Conservation (phyloP, 2,888 invertebrate species). For the Tridacna gigas region DNA sequence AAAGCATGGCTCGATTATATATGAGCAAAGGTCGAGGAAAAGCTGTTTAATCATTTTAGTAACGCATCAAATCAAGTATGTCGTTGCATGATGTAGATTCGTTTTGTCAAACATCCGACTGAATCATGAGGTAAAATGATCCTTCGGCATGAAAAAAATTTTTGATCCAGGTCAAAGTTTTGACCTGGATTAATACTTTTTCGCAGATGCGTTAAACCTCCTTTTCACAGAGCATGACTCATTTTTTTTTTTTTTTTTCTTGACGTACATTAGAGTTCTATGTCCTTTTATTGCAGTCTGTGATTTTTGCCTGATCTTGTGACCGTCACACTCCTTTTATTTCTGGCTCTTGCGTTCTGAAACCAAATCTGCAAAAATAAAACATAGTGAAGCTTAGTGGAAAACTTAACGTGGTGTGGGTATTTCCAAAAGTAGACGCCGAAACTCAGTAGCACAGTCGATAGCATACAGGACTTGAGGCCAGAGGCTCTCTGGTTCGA, state of each 20-base stretch:
- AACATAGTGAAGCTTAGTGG: not conserved
- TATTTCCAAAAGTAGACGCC: not conserved
- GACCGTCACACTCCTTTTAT: slow-evolving; percentile 90
- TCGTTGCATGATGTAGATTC: too few relatives aligned
- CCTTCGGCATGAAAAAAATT: too few relatives aligned
- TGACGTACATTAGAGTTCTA: too few relatives aligned
- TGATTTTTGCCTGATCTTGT: not conserved
- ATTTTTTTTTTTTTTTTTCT: not conserved
- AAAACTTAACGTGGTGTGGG: not conserved
- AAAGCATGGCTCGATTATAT: too few relatives aligned
- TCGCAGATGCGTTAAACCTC: not conserved
- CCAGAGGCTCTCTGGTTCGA: too few relatives aligned
- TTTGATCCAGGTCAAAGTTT: too few relatives aligned
- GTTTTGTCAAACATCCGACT: too few relatives aligned
- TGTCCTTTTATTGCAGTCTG: not conserved
- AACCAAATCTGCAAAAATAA: slow-evolving; percentile 89
- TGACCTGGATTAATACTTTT: not conserved
- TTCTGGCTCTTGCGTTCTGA: slow-evolving; percentile 96
- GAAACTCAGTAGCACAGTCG: not conserved
- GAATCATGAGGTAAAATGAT: too few relatives aligned
- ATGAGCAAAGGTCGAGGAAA: too few relatives aligned
- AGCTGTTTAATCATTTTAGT: too few relatives aligned
- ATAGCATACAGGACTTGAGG: too few relatives aligned
- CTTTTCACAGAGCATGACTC: not conserved
- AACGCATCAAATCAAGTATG: too few relatives aligned